phyloP scores from a whole-genome alignment of 2,797 vertebrate genomes.

The Perodicticus potto region DNA sequence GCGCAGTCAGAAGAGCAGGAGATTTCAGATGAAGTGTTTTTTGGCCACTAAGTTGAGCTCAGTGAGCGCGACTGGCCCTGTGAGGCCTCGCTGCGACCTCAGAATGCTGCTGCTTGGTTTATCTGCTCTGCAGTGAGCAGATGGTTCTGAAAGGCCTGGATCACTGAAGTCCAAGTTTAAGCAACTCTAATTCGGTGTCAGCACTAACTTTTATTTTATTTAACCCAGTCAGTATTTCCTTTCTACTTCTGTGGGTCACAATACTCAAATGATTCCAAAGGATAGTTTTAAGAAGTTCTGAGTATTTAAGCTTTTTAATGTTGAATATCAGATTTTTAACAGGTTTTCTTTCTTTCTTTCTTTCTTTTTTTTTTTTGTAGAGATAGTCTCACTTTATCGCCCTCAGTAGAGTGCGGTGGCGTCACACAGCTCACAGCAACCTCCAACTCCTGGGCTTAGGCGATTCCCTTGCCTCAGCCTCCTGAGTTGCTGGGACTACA shows the following conservation, averaged over 20 bases:
- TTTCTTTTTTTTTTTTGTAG: too few relatives aligned
- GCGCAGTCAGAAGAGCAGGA: slow-evolving; percentile 13
- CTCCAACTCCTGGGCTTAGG: too few relatives aligned
- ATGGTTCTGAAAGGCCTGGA: background rate
- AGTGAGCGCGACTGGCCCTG: background rate
- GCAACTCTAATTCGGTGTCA: background rate
- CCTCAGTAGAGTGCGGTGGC: too few relatives aligned
- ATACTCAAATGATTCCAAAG: slow-evolving; percentile 7
- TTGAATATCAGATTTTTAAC: slow-evolving; percentile 26
- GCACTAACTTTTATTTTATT: slow-evolving; percentile 22
- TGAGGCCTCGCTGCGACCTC: background rate
- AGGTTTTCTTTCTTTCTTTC: too few relatives aligned
- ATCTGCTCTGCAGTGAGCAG: background rate
- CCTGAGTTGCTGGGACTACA: too few relatives aligned
- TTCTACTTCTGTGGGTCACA: background rate
- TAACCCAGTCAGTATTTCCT: slow-evolving; percentile 23
- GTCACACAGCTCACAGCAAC: too few relatives aligned
- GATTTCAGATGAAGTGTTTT: background rate
- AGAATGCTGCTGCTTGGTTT: background rate
- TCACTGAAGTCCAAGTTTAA: background rate
- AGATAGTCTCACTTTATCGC: too few relatives aligned
- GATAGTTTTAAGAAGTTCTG: slow-evolving; percentile 40
- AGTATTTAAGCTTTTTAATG: background rate
- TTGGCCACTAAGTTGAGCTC: background rate
- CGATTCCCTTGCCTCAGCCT: too few relatives aligned